A percentile compares a stretch with the other conserved stretches of the same genome.
These are phyloP conservation scores for Lymantria monacha DNA, from an alignment of 2,888 invertebrate species.

Conservation along the genomic window DNA sequence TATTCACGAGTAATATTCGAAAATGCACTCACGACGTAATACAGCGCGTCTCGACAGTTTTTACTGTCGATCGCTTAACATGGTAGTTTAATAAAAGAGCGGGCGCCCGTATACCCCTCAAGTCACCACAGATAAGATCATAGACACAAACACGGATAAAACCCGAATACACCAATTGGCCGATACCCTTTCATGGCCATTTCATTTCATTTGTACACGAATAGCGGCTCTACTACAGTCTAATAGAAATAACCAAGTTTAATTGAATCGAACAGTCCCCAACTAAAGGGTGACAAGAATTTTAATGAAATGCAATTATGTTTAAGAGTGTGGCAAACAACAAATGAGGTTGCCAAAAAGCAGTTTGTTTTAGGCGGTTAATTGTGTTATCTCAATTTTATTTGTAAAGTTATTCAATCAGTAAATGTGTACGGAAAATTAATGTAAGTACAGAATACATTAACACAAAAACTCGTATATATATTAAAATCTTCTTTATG, in stretches of 20 bases:
- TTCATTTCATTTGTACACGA: constrained; percentile 30
- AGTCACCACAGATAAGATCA: constrained; percentile 69
- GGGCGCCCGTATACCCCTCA: constrained; percentile 63
- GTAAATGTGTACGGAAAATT: neutral
- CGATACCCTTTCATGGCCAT: constrained; percentile 66
- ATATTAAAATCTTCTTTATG: too few species aligned
- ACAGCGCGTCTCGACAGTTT: constrained; percentile 36
- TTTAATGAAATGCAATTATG: constrained; percentile 58
- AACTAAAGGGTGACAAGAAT: constrained; percentile 60
- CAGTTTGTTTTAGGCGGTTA: constrained; percentile 7
- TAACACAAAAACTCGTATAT: too few species aligned
- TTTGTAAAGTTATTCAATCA: constrained; percentile 11
- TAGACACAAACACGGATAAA: constrained; percentile 69
- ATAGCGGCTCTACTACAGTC: constrained; percentile 32
- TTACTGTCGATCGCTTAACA: constrained; percentile 43
- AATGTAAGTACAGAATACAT: neutral
- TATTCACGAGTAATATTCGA: constrained; percentile 3
- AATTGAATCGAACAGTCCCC: constrained; percentile 65
- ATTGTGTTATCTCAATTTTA: neutral
- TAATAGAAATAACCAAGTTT: constrained; percentile 68
- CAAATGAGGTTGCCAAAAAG: constrained; percentile 27
- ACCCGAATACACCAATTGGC: constrained; percentile 57
- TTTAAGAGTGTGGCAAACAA: constrained; percentile 34
- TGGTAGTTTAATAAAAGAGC: constrained; percentile 70
- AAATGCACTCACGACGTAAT: constrained; percentile 14